These are phyloP conservation scores for Manis crassicaudata DNA, from an alignment of 2,797 vertebrate species.

Conservation along the genomic window DNA sequence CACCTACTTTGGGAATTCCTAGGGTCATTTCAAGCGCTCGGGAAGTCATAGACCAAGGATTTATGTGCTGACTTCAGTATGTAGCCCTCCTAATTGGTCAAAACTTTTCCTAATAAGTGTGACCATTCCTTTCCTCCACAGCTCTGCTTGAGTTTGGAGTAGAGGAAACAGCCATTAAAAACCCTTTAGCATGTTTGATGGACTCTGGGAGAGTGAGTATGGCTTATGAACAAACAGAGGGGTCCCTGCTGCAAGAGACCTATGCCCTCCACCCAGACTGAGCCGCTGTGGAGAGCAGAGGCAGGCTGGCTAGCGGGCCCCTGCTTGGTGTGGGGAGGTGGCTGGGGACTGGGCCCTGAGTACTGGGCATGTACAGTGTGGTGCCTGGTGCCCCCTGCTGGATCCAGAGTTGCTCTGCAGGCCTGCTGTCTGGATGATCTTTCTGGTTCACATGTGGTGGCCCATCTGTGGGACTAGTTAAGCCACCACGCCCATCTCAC, in stretches of 20 bases:
- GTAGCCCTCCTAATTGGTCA: too few species aligned
- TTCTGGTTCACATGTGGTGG: not conserved
- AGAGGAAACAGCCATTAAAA: too few species aligned
- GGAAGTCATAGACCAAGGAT: too few species aligned
- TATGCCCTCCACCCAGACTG: not conserved
- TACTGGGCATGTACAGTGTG: not conserved
- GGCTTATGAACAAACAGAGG: not conserved
- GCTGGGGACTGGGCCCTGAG: too few species aligned
- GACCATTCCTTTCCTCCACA: too few species aligned
- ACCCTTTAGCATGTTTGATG: not conserved
- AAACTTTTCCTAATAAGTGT: too few species aligned
- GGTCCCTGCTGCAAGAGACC: not conserved
- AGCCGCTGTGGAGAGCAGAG: not conserved
- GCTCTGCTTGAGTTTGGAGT: too few species aligned
- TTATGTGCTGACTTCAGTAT: too few species aligned
- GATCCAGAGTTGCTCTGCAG: not conserved
- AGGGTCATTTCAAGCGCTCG: too few species aligned
- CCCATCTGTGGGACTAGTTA: not conserved
- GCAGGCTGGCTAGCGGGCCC: not conserved
- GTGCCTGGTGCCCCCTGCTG: constrained; percentile 51
- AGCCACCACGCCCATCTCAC: not conserved
- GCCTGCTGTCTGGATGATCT: not conserved
- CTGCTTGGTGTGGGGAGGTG: not conserved
- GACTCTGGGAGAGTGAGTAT: not conserved
- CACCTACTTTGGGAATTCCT: too few species aligned